Base-by-base conservation (phyloP, 2,113 vertebrate genomes). In the Paramormyrops kingsleyae region DNA sequence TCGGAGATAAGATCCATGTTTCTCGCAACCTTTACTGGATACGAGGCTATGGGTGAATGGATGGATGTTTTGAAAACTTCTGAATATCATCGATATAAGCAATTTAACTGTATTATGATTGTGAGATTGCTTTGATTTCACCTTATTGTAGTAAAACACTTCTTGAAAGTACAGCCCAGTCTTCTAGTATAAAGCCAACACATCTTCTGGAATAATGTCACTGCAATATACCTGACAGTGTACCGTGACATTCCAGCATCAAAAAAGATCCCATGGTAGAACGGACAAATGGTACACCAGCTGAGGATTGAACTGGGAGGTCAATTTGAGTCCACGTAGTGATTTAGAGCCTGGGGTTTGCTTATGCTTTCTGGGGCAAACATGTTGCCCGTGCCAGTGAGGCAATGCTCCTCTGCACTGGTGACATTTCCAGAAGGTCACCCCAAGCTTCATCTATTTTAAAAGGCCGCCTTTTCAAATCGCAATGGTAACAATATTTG, bases 361-460 rank as follows among this genome's bases (percentile, higher is more conserved):
- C 74, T 42, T 80, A 80, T 39, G 35, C 31, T 80, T 80, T 19
- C 35, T 80, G 35, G 74, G 74, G 15, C 19, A 49, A 49, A 85
- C 10, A 46, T 46, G 39, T n/a, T 85, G 83, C 44, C n/a, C n/a
- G 4, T 85, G 49, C 86, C 50, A 56, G 50, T 53, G 47, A 80
- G 17, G n/a, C 27, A 19, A 35, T 31, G 27, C 27, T 87, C 50
- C 49, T 87, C 50, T 31, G 50, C 27, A 59, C 49, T 49, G 49
- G n/a, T 87, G 86, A 59, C 49, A 87, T 87, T 87, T 87, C 50
- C 50, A 59, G 86, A 50, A 87, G 46, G 86, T 87, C 86, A 87
- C 46, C 24, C 17, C 49, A 49, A 31, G 86, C 86, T 53, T 87
- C 86, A 87, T 53, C 52, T 53, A 31, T 87, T 80, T 80, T 80